Conservation (phyloP, 2,888 invertebrate species). For the Euplexia lucipara region DNA sequence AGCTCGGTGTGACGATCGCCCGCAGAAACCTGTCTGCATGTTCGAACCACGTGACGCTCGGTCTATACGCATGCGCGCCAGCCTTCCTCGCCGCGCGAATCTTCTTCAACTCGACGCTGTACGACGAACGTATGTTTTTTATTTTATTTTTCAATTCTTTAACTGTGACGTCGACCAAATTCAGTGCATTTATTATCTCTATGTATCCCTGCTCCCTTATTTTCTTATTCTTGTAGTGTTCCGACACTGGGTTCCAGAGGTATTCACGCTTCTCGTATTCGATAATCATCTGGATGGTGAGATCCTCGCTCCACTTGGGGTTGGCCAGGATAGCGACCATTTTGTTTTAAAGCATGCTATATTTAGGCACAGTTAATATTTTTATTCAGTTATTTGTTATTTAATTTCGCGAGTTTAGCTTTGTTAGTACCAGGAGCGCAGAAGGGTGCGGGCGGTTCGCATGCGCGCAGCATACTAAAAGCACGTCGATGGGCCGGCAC, state of each 20-base stretch:
- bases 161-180: conserved; percentile 87
- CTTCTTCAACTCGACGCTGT: conserved; percentile 90
- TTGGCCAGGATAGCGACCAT: conserved; percentile 89
- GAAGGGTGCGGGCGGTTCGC: conserved; percentile 91
- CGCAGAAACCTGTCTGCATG: conserved; percentile 91
- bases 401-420: conserved; percentile 79
- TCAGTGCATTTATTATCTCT: conserved; percentile 87
- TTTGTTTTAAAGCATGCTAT: conserved; percentile 81
- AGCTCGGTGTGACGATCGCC: conserved; percentile 90
- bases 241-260: conserved; percentile 89
- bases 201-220: conserved; percentile 88
- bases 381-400: conserved; percentile 69
- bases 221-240: conserved; percentile 89
- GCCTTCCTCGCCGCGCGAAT: conserved; percentile 90
- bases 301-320: conserved; percentile 90
- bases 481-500: conserved; percentile 89
- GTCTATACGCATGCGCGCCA: conserved; percentile 90
- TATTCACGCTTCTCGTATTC: conserved; percentile 89
- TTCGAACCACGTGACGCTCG: conserved; percentile 91
- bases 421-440: conserved; percentile 83
- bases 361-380: conserved; percentile 55
- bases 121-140: conserved; percentile 89
- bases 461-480: conserved; percentile 91
- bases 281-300: conserved; percentile 89
- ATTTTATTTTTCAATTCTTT: conserved; percentile 90